phyloP scores from a whole-genome alignment of 2,888 invertebrate genomes.

The Apoderus coryli region DNA sequence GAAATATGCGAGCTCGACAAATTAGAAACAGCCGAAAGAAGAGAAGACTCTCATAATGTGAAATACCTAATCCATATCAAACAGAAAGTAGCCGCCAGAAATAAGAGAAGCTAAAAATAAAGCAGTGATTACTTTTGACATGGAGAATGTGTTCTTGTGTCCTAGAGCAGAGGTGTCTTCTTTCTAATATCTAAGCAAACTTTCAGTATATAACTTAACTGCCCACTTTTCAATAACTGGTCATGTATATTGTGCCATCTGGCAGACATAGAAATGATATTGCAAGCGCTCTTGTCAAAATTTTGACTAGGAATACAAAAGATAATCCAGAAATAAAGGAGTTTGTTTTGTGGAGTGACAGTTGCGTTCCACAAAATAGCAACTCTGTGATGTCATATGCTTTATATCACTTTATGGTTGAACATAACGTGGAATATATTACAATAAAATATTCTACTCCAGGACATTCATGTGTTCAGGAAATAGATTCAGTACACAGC shows the following conservation, averaged over 20 bases:
- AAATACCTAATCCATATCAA: neutral
- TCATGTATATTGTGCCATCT: neutral
- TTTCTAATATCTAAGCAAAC: neutral
- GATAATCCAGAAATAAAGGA: neutral
- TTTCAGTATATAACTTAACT: neutral
- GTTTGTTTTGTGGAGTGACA: neutral
- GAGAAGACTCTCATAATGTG: neutral
- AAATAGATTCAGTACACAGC: neutral
- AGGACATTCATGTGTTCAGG: neutral
- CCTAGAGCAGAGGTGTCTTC: neutral
- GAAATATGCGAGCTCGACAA: too few species aligned
- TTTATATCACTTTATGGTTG: neutral
- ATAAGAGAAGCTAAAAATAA: too few species aligned
- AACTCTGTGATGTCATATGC: neutral
- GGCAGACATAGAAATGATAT: neutral
- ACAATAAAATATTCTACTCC: slow-evolving; percentile 1
- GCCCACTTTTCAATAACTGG: neutral
- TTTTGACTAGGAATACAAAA: neutral
- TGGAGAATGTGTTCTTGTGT: neutral
- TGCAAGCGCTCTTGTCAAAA: neutral
- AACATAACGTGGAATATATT: neutral
- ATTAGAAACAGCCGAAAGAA: too few species aligned
- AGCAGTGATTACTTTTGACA: too few species aligned
- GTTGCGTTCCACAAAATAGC: slow-evolving; percentile 1
- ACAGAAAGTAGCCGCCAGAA: too few species aligned